Percentiles rank a stretch among this genome's conserved stretches.
Evolutionary conservation across 1,140 invertebrate genomes (phyloP).

Genomic region (Polypedilum pembai): DNA sequence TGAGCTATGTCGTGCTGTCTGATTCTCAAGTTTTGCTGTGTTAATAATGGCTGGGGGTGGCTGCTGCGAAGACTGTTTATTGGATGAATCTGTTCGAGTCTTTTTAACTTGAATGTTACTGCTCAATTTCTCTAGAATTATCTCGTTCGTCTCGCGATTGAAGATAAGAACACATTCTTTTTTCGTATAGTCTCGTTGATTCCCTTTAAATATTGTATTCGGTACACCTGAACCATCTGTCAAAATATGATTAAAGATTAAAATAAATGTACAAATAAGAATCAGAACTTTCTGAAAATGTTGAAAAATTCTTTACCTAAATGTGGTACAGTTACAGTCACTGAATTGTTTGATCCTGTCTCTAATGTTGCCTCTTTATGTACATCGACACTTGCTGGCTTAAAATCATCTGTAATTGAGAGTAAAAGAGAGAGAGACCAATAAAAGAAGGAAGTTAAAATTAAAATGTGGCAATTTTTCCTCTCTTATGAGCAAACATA

Average conservation of each 20-base stretch:
- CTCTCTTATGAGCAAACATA: slow-evolving; percentile 12
- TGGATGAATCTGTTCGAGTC: slow-evolving; percentile 53
- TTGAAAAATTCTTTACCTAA: slow-evolving; percentile 49
- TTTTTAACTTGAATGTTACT: slow-evolving; percentile 92
- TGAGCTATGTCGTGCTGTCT: slow-evolving; percentile 39
- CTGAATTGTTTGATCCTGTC: slow-evolving; percentile 78
- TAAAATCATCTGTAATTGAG: slow-evolving; percentile 80
- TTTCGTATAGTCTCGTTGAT: slow-evolving; percentile 73
- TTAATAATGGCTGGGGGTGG: slow-evolving; percentile 38
- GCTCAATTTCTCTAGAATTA: slow-evolving; percentile 83
- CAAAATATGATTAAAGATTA: slow-evolving; percentile 30
- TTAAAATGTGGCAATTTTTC: slow-evolving; percentile 31
- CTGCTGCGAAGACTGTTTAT: slow-evolving; percentile 33
- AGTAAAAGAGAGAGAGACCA: background rate
- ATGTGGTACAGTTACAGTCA: slow-evolving; percentile 89
- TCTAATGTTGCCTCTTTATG: slow-evolving; percentile 83
- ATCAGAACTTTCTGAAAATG: background rate
- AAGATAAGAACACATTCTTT: slow-evolving; percentile 94
- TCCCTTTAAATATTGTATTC: slow-evolving; percentile 90
- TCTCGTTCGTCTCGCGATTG: slow-evolving; percentile 82
- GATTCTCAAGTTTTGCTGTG: slow-evolving; percentile 37
- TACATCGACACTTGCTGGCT: slow-evolving; percentile 90
- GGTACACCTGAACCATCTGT: slow-evolving; percentile 73
- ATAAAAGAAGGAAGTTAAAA: slow-evolving; percentile 32
- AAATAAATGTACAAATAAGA: too few relatives aligned